Percentiles rank a stretch among this genome's conserved stretches.
Conservation (phyloP, 2,888 invertebrate species). For the Dysmachus trigonus region DNA sequence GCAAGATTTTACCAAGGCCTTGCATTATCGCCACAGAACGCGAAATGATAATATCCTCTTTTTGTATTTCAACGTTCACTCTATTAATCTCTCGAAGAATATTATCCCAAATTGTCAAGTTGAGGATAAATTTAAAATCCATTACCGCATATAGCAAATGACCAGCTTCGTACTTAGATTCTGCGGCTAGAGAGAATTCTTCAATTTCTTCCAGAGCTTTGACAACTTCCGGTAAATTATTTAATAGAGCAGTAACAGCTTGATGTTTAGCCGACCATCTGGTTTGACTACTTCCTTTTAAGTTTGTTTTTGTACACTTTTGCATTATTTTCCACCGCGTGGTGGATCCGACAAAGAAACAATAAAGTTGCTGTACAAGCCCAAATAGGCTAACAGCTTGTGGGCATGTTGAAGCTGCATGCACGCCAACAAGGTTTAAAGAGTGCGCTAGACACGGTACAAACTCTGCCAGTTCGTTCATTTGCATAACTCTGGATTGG, state of each 20-base stretch:
- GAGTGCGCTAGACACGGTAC: slow-evolving; percentile 1
- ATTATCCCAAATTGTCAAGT: background rate
- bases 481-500: background rate
- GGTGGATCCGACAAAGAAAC: background rate
- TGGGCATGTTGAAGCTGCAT: background rate
- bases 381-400: slow-evolving; percentile 9
- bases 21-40: background rate
- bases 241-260: slow-evolving; percentile 5
- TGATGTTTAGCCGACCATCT: background rate
- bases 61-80: background rate
- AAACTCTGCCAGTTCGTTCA: slow-evolving; percentile 8
- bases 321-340: background rate
- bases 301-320: slow-evolving; percentile 7
- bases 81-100: slow-evolving; percentile 3
- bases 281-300: background rate
- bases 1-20: background rate
- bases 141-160: slow-evolving; percentile 4
- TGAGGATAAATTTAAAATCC: background rate
- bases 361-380: background rate
- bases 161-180: slow-evolving; percentile 7
- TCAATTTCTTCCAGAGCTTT: slow-evolving; percentile 13
- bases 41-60: background rate
- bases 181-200: background rate
- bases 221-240: slow-evolving; percentile 23
- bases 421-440: background rate